Evolutionary conservation across 2,797 vertebrate species (phyloP), one percentile per base, ranked within the genome.

Genomic region (Rhinogobio ventralis): DNA sequence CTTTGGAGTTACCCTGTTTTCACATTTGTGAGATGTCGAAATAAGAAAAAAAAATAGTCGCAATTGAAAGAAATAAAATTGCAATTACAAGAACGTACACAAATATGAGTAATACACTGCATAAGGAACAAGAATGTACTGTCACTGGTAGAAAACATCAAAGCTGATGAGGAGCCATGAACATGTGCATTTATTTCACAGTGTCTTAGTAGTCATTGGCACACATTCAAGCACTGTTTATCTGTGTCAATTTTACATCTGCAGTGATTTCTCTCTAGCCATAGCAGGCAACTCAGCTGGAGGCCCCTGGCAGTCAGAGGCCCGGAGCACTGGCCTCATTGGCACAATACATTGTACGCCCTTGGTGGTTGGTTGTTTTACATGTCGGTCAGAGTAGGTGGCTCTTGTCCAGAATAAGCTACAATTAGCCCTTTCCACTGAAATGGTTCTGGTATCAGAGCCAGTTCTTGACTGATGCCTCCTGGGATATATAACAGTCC

Each of bases 111-210:
- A 57, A 55, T 55, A n/a, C 11, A 39, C 45, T 39, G 53, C 20
- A 9, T 57, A 25, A n/a, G 13, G 25, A 53, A 76, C 7, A 17
- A 57, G 23, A 76, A 39, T 57, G 53, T 39, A 57, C 51, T 57
- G 51, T 76, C 30, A 57, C 53, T 39, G 74, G 13, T 15, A 57
- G 33, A 57, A 76, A 42, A 42, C 13, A 39, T 57, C 33, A 57
- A 57, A 39, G 74, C 51, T 76, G 74, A 76, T 39, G 53, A 76
- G 14, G 23, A 25, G 51, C 74, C 53, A 76, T 53, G 33, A 39
- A 76, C 74, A 57, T 57, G 51, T 39, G 51, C 51, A 25, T 76
- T 76, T 76, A 76, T 57, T 76, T 76, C 20, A 76, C 51, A 76
- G 30, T 15, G 33, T 39, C 33, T 51, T 53, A 76, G 53, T 57